Evolutionary conservation across 30 jellyfish, hydroid and myxozoan genomes (phyloP).

Genomic region (Rhopilema esculentum): DNA sequence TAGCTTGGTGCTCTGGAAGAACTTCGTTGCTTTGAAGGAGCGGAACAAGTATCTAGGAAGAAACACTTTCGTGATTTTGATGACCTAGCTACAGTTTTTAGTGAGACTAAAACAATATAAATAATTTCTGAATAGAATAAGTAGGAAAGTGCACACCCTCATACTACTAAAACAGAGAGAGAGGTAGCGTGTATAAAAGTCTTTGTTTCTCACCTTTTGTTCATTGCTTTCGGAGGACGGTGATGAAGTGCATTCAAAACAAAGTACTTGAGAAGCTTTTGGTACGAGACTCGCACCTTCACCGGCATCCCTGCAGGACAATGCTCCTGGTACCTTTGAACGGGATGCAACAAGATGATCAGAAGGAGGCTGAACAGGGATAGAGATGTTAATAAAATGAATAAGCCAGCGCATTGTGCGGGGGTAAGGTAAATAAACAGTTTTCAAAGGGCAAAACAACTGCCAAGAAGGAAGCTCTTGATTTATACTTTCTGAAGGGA

Average conservation of each 20-base stretch:
- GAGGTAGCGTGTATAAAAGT: too few relatives aligned
- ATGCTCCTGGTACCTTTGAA: constrained; percentile 95
- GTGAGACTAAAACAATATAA: not conserved
- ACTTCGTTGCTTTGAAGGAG: constrained; percentile 99
- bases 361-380: not conserved
- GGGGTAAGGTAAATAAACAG: not conserved
- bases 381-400: not conserved
- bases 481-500: not conserved
- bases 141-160: too few relatives aligned
- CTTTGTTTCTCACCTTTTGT: constrained; percentile 67
- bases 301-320: constrained; percentile 99
- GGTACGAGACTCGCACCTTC: constrained; percentile 97
- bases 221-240: constrained; percentile 99
- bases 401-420: not conserved
- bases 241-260: constrained; percentile 98
- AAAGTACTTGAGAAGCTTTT: constrained; percentile 92
- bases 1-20: constrained; percentile 95
- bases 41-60: constrained; percentile 83
- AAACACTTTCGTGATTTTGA: not conserved
- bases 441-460: not conserved
- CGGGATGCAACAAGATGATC: not conserved
- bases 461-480: not conserved
- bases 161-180: too few relatives aligned
- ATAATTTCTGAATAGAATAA: not conserved
- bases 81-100: not conserved